These are phyloP conservation scores for Pristis pectinata DNA, from an alignment of 2,797 vertebrate genomes.

Conservation along the genomic window DNA sequence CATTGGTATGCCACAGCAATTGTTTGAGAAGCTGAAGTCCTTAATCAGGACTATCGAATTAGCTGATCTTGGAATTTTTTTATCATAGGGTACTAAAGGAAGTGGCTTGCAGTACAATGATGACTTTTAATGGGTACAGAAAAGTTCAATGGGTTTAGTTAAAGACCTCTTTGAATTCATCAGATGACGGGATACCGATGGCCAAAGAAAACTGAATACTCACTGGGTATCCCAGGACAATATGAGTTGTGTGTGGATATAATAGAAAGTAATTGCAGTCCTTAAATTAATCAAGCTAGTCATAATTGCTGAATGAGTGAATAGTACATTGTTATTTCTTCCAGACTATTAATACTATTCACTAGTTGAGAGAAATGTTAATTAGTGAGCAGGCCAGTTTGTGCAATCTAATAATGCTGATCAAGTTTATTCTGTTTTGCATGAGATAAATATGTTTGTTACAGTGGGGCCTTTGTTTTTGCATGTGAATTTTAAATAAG, in stretches of 20 bases:
- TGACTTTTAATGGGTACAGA: background rate
- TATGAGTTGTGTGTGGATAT: background rate
- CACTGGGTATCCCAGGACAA: background rate
- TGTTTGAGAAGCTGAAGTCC: slow-evolving; percentile 14
- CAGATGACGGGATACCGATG: background rate
- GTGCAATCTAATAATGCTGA: background rate
- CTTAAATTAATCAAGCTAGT: slow-evolving; percentile 13
- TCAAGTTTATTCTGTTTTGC: background rate
- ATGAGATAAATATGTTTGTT: background rate
- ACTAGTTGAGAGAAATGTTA: background rate
- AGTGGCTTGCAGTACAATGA: background rate
- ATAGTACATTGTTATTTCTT: background rate
- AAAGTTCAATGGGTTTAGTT: slow-evolving; percentile 6
- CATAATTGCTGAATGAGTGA: background rate
- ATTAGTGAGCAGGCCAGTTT: background rate
- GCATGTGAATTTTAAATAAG: background rate
- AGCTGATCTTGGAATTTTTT: slow-evolving; percentile 12
- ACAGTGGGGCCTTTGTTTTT: background rate
- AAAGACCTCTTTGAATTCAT: slow-evolving; percentile 12
- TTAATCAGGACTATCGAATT: background rate
- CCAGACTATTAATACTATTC: background rate
- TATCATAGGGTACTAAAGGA: background rate
- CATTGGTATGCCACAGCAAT: slow-evolving; percentile 9
- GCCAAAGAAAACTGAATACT: background rate
- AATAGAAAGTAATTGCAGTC: background rate